Base-by-base conservation (phyloP, 2,888 invertebrate genomes). In the Melanostoma mellinum region DNA sequence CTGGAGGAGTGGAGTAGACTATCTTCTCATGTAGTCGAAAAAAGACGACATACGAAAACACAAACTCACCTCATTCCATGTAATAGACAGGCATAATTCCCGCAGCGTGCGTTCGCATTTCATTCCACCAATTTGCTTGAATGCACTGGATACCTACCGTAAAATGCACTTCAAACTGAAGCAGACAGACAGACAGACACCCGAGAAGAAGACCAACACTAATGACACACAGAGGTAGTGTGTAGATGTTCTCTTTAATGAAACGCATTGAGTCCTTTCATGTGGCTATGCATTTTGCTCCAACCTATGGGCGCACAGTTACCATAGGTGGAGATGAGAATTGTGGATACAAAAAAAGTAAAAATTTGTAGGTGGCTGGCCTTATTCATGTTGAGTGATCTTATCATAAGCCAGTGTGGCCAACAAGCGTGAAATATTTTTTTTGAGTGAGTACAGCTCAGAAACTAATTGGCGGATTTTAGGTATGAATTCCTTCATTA, bases 1-100 rank as follows among this genome's bases (percentile, higher is more conserved):
- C 20, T 20, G 20, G 20, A 20, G 20, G 20, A 20, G 20, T 20
- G 20, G 20, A 20, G 20, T 20, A 20, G 20, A 20, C 20, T 20
- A 20, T 20, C 20, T 20, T 20, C 20, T 20, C 20, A 20, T 5
- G 32, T 52, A 52, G 32, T 6, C 6, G 6, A 40, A 4, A 63
- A 46, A 55, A 63, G 53, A 4, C 61, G 44, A 74, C 40, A 60
- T 6, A 53, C 20, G 20, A 61, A 68, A 68, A 68, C 61, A 68
- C 60, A 69, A 76, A 68, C 60, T 68, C 68, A 60, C 69, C 68
- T 53, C 60, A 76, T 76, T 61, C n/a, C 38, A 38, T 76, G 60
- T 68, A 68, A 76, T 68, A 68, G 60, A 53, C 32, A 68, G 68
- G 38, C 68, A 53, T 55, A 56, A 71, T 50, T n/a, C 61, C 61